Conservation (phyloP, 2,888 invertebrate genomes). For the Caenorhabditis sp. region DNA sequence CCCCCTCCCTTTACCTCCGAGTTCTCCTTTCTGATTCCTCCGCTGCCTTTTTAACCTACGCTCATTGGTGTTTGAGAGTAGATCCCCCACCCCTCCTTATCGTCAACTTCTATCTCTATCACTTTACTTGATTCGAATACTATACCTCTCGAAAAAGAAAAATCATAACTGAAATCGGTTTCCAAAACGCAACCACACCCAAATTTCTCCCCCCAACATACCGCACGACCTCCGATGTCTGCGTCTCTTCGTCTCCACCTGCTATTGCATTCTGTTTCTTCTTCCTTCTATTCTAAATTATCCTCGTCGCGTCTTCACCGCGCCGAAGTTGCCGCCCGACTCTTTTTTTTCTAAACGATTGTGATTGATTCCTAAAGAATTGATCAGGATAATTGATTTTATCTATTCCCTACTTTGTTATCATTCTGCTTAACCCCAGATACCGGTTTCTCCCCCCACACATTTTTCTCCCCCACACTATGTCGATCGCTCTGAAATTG, state of each 20-base stretch:
- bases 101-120: slow-evolving; percentile 12
- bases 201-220: slow-evolving; percentile 50
- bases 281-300: slow-evolving; percentile 36
- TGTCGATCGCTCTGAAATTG: slow-evolving; percentile 18
- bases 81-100: slow-evolving; percentile 26
- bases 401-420: slow-evolving; percentile 43
- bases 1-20: slow-evolving; percentile 26
- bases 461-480: no score
- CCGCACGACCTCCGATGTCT: slow-evolving; percentile 38
- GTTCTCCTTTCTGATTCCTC: slow-evolving; percentile 19
- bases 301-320: slow-evolving; percentile 21
- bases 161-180: slow-evolving; percentile 59
- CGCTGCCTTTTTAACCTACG: slow-evolving; percentile 16
- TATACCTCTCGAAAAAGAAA: slow-evolving; percentile 17
- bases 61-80: slow-evolving; percentile 54
- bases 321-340: slow-evolving; percentile 49
- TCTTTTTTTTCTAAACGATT: slow-evolving; percentile 49
- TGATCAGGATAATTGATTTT: slow-evolving; percentile 42
- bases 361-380: slow-evolving; percentile 52
- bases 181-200: slow-evolving; percentile 49
- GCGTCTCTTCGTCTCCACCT: slow-evolving; percentile 48
- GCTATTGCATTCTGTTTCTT: slow-evolving; percentile 29
- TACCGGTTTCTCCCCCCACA: slow-evolving; percentile 29
- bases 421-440: slow-evolving; percentile 29
- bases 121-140: background rate